phyloP scores from a whole-genome alignment of 1,140 invertebrate species.

The Drosophila biarmipes region DNA sequence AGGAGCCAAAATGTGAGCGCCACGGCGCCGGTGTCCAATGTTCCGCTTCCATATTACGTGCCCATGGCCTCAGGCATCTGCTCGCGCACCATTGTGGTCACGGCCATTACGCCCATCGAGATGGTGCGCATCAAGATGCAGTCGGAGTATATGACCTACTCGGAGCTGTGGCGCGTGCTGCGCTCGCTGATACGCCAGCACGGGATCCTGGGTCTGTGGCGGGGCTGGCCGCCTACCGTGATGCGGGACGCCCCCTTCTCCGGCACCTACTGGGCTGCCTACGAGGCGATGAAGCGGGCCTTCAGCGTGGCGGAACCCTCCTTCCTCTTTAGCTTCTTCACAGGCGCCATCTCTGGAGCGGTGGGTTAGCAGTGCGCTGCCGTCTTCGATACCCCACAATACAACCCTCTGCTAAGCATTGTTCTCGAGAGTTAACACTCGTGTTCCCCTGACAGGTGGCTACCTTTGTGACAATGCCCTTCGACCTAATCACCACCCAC shows the following conservation, averaged over 20 bases:
- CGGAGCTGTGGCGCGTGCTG: constrained; percentile 86
- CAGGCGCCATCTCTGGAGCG: constrained; percentile 93
- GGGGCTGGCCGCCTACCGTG: constrained; percentile 95
- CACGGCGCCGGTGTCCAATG: not conserved
- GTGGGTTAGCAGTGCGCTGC: constrained; percentile 87
- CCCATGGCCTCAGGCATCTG: constrained; percentile 91
- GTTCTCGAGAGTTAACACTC: not conserved
- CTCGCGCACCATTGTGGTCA: constrained; percentile 93
- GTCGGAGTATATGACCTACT: constrained; percentile 94
- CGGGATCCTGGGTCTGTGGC: constrained; percentile 94
- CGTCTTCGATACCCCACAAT: not conserved
- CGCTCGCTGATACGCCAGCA: constrained; percentile 88
- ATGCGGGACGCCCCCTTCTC: constrained; percentile 99
- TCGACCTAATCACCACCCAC: constrained; percentile 99
- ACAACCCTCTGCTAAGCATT: not conserved
- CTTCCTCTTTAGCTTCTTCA: constrained; percentile 93
- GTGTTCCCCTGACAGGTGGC: constrained; percentile 89
- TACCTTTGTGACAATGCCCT: constrained; percentile 95
- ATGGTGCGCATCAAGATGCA: constrained; percentile 99
- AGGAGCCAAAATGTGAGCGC: not conserved
- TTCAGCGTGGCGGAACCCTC: constrained; percentile 87
- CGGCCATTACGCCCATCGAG: constrained; percentile 96
- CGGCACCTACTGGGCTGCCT: constrained; percentile 97
- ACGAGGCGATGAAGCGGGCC: constrained; percentile 93
- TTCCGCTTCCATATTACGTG: constrained; percentile 87